Conservation (phyloP, 1,140 invertebrate genomes). For the Drosophila bocki region DNA sequence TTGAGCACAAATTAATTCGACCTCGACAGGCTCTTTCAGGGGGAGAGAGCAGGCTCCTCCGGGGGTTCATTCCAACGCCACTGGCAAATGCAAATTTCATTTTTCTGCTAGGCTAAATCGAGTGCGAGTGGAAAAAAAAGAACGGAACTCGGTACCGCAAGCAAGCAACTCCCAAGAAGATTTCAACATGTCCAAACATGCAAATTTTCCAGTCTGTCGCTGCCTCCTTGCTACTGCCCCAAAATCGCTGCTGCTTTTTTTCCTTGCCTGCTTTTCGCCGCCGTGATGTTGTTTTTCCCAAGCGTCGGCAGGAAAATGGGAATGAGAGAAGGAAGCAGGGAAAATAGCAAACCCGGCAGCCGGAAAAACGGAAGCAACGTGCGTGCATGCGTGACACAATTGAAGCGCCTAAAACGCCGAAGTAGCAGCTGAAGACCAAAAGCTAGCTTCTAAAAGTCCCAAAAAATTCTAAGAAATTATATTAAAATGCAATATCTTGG, state of each 20-base stretch:
- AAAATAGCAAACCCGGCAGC: constrained; percentile 80
- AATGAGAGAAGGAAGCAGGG: constrained; percentile 54
- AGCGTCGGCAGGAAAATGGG: constrained; percentile 31
- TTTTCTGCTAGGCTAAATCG: constrained; percentile 58
- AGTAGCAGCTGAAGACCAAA: constrained; percentile 24
- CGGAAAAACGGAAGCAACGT: constrained; percentile 82
- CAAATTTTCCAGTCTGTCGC: constrained; percentile 84
- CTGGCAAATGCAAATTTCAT: constrained; percentile 77
- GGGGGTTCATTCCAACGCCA: constrained; percentile 43
- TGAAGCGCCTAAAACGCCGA: constrained; percentile 74
- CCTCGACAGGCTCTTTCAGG: constrained; percentile 4
- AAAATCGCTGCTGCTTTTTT: constrained; percentile 7
- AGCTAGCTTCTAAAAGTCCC: constrained; percentile 6
- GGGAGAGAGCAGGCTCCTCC: constrained; percentile 2
- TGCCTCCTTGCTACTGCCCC: constrained; percentile 43
- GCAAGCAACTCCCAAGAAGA: constrained; percentile 75
- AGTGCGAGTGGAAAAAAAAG: constrained; percentile 30
- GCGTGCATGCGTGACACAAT: constrained; percentile 83
- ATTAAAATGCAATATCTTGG: background rate
- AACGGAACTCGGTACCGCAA: constrained; percentile 46
- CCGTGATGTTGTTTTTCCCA: constrained; percentile 51
- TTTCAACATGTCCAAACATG: constrained; percentile 83
- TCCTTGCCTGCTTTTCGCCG: constrained; percentile 23
- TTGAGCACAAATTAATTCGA: constrained; percentile 38
- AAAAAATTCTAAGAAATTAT: background rate